Conservation (phyloP, 1,140 invertebrate species). For the Drosophila rhopaloa region DNA sequence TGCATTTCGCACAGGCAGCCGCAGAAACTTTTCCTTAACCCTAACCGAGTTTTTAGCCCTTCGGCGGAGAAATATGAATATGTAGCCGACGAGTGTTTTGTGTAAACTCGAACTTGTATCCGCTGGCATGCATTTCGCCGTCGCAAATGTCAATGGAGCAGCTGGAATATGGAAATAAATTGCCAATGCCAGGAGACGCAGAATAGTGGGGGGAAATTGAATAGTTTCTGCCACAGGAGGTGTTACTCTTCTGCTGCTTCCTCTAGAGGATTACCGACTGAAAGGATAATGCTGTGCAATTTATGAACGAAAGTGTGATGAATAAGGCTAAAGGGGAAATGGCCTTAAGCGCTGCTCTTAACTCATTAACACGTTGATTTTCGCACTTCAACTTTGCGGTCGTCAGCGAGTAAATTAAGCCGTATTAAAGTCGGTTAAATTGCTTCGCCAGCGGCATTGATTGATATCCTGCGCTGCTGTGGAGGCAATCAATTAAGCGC, state of each 20-base stretch:
- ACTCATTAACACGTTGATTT: conserved; percentile 38
- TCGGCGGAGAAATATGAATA: conserved; percentile 27
- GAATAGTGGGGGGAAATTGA: conserved; percentile 22
- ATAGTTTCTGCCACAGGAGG: conserved; percentile 19
- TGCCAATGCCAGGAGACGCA: conserved; percentile 30
- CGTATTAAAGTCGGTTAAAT: conserved; percentile 12
- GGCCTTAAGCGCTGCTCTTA: conserved; percentile 17
- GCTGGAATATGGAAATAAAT: conserved; percentile 73
- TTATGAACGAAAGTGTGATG: conserved; percentile 7
- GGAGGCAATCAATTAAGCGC: conserved; percentile 68
- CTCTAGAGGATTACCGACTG: conserved; percentile 8
- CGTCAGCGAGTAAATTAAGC: conserved; percentile 8
- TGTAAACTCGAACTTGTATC: conserved; percentile 21
- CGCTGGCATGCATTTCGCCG: conserved; percentile 26
- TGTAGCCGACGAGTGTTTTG: conserved; percentile 14
- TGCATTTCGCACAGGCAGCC: conserved; percentile 13
- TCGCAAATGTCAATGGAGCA: conserved; percentile 55
- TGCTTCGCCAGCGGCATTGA: conserved; percentile 20
- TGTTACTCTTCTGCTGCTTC: conserved; percentile 21
- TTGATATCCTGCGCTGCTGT: conserved; percentile 30
- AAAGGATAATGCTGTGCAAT: conserved; percentile 19
- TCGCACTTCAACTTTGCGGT: conserved; percentile 23
- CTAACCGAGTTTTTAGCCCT: conserved; percentile 14
- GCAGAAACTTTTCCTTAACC: conserved; percentile 24
- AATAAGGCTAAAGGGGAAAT: not conserved